Conservation (phyloP, 2,797 vertebrate species). For the Melanotaenia boesemani region DNA sequence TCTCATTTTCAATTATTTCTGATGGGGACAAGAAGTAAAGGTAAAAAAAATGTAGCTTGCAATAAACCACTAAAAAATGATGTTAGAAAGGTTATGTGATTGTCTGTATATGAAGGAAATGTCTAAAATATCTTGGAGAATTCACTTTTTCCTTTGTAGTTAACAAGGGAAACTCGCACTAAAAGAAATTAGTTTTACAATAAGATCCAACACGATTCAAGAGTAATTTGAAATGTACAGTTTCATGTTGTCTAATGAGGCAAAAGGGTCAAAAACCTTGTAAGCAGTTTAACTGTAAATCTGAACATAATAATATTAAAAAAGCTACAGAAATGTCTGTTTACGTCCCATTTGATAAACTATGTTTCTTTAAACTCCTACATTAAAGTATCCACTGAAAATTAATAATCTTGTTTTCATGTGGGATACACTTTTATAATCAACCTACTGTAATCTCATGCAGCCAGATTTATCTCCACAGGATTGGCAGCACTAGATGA, state of each 20-base stretch:
- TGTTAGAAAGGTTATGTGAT: not conserved
- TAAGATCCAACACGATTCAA: too few relatives aligned
- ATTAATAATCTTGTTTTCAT: conserved; percentile 25
- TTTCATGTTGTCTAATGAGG: too few relatives aligned
- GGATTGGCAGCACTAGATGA: not conserved
- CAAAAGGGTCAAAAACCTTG: too few relatives aligned
- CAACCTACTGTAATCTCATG: not conserved
- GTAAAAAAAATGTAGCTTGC: not conserved
- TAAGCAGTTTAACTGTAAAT: not conserved
- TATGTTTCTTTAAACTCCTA: not conserved
- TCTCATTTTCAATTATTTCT: not conserved
- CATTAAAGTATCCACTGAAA: not conserved
- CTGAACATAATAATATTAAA: not conserved
- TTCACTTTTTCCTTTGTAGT: not conserved
- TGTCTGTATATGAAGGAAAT: not conserved
- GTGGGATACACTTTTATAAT: not conserved
- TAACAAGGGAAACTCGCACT: not conserved
- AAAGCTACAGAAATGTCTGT: not conserved
- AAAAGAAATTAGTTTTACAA: not conserved
- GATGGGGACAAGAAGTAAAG: not conserved
- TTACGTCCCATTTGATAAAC: not conserved
- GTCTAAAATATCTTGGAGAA: not conserved
- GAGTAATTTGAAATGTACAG: too few relatives aligned
- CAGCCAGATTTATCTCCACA: not conserved
- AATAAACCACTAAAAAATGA: not conserved